Evolutionary conservation across 2,797 vertebrate species (phyloP), one percentile per base, ranked within the genome.

Genomic region (Propithecus perrieri): DNA sequence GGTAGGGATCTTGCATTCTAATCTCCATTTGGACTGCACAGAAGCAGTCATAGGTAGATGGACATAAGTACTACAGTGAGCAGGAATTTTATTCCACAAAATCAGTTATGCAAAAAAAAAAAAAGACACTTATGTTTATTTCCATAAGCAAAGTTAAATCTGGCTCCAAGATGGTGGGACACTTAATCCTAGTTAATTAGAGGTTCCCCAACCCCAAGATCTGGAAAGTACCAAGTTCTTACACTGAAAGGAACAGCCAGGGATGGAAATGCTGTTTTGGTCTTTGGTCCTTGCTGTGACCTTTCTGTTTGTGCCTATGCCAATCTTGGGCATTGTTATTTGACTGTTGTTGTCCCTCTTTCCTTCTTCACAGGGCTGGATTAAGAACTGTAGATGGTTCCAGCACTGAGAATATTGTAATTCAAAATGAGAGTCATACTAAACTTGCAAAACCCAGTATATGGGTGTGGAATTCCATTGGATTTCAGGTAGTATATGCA

Each of bases 111-210:
- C 33, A 14, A 74, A 92, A 78, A 35, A 65, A 57, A 57, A 41
- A 41, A 57, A 41, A 28, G 2, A 4, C 26, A 57, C 5, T 14
- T 65, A 48, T 38, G 7, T 79, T 97, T 48, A 59, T 95, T 92
- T 91, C 94, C 9, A 28, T 74, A 92, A 89, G 28, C 30, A 88
- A 96, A 84, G n/a, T 80, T 38, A 76, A 96, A 55, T 95, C 30
- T 57, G 33, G 84, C 59, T 71, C 33, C 22, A 69, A 33, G 48
- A 33, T 63, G 9, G 35, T 83, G 12, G 41, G 14, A n/a, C 15
- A 63, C 35, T 91, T 93, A 76, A 81, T 83, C 18, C 69, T 33
- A 14, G 1, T 20, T 93, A 35, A 71, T 9, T 72, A 22, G 41
- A 79, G 26, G 22, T 2, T 33, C 10, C n/a, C 13, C 2, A 28